A percentile compares a stretch with the other conserved stretches of the same genome.
These are phyloP conservation scores for Ornithorhynchus anatinus DNA, from an alignment of 2,113 vertebrate genomes.

Conservation along the genomic window DNA sequence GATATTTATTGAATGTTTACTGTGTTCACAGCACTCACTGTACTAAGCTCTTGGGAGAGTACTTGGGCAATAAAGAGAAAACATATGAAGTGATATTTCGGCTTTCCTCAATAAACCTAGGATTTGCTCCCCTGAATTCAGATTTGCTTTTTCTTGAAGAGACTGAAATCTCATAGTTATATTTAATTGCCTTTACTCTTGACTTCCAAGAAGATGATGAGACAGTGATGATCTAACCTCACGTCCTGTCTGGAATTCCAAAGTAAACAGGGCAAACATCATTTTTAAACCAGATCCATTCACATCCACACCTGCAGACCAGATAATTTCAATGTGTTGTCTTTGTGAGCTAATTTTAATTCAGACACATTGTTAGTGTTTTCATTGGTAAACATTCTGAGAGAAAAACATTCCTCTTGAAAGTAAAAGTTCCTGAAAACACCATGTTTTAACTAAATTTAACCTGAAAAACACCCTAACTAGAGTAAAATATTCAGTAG, in stretches of 20 bases:
- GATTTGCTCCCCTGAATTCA: conserved; percentile 21
- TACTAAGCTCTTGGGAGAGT: too few species aligned
- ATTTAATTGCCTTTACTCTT: conserved; percentile 16
- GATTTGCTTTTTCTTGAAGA: conserved; percentile 1
- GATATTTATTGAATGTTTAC: too few species aligned
- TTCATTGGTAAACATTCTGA: conserved; percentile 32
- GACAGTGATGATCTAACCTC: neutral
- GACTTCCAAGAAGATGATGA: conserved; percentile 21
- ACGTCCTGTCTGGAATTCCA: conserved; percentile 23
- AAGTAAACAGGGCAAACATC: conserved; percentile 16
- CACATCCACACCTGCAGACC: conserved; percentile 32
- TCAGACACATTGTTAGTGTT: conserved; percentile 1
- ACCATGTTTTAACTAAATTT: conserved; percentile 36
- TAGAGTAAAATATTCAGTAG: conserved; percentile 6
- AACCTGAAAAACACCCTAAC: neutral
- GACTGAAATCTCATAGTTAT: neutral
- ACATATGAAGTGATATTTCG: too few species aligned
- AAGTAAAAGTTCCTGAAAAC: conserved; percentile 45
- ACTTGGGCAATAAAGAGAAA: too few species aligned
- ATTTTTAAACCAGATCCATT: conserved; percentile 20
- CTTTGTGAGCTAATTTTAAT: conserved; percentile 34
- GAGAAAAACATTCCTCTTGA: conserved; percentile 23
- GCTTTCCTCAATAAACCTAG: neutral
- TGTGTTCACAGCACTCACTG: too few species aligned
- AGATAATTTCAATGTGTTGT: conserved; percentile 41